These are phyloP conservation scores for Chrysoperla carnea DNA, from an alignment of 1,140 invertebrate genomes.

Conservation along the genomic window DNA sequence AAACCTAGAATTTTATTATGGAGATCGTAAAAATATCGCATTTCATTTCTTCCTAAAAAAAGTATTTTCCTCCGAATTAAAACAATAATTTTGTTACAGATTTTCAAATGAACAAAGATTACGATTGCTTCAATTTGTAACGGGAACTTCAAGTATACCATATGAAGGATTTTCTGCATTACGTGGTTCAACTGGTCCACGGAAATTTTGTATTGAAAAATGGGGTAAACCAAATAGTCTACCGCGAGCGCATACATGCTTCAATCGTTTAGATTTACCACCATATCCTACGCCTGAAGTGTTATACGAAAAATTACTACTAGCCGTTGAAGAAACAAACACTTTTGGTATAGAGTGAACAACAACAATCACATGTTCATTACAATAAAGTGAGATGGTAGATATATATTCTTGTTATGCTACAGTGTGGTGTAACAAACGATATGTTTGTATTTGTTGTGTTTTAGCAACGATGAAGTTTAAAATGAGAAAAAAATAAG, in stretches of 20 bases:
- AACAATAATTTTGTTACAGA: slow-evolving; percentile 24
- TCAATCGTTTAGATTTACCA: slow-evolving; percentile 91
- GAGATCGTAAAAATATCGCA: no score
- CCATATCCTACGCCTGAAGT: slow-evolving; percentile 87
- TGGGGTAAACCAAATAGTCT: slow-evolving; percentile 91
- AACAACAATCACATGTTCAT: neutral
- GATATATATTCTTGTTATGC: no score
- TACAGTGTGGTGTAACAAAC: no score
- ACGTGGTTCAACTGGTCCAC: slow-evolving; percentile 83
- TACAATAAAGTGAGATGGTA: neutral
- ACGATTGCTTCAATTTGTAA: slow-evolving; percentile 87
- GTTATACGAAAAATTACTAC: slow-evolving; percentile 81
- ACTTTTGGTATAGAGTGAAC: slow-evolving; percentile 91
- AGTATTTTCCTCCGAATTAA: no score
- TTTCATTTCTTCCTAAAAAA: no score
- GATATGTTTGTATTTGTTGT: no score
- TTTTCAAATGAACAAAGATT: slow-evolving; percentile 91
- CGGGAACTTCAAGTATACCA: slow-evolving; percentile 91
- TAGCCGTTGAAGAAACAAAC: slow-evolving; percentile 93
- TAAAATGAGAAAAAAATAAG: no score
- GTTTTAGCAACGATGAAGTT: no score
- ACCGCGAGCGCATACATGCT: slow-evolving; percentile 92
- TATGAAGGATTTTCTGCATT: slow-evolving; percentile 93
- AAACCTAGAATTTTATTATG: no score
- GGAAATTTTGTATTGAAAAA: slow-evolving; percentile 96